Percentiles rank a stretch among this genome's conserved stretches.
These are phyloP conservation scores for Eupithecia tripunctaria DNA, from an alignment of 2,888 invertebrate species.

Conservation along the genomic window DNA sequence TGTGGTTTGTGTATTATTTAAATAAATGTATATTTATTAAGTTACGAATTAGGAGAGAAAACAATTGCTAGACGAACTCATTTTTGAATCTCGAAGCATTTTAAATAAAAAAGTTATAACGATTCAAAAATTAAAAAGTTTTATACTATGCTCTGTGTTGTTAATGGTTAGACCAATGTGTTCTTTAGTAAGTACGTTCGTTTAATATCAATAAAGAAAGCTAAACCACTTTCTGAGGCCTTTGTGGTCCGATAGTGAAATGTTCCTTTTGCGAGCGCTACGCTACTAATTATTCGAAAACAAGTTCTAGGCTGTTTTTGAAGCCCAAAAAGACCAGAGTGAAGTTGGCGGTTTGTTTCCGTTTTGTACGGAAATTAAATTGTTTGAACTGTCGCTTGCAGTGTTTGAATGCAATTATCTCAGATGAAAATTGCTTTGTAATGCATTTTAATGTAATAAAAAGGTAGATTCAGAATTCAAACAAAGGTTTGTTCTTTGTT, in stretches of 20 bases:
- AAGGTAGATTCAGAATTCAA: background rate
- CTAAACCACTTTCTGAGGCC: background rate
- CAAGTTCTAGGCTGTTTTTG: conserved; percentile 46
- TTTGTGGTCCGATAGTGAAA: conserved; percentile 4
- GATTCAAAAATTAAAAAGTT: background rate
- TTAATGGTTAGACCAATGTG: no score
- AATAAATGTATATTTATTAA: background rate
- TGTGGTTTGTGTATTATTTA: no score
- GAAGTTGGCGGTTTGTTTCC: conserved; percentile 47
- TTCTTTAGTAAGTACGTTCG: no score
- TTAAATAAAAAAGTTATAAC: background rate
- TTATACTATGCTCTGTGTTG: background rate
- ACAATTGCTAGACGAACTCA: background rate
- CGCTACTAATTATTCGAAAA: conserved; percentile 53
- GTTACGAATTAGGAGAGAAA: background rate
- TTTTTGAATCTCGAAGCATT: background rate
- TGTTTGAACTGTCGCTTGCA: conserved; percentile 44
- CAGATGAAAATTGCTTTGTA: background rate
- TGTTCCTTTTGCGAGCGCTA: conserved; percentile 10
- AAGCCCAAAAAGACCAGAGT: conserved; percentile 47
- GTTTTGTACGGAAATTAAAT: conserved; percentile 49
- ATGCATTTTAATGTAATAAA: background rate
- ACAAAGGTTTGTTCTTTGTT: no score
- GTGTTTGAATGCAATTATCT: conserved; percentile 16
- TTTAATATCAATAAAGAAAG: background rate